Evolutionary conservation across 1,140 invertebrate species (phyloP).

Genomic region (Nylanderia fulva): DNA sequence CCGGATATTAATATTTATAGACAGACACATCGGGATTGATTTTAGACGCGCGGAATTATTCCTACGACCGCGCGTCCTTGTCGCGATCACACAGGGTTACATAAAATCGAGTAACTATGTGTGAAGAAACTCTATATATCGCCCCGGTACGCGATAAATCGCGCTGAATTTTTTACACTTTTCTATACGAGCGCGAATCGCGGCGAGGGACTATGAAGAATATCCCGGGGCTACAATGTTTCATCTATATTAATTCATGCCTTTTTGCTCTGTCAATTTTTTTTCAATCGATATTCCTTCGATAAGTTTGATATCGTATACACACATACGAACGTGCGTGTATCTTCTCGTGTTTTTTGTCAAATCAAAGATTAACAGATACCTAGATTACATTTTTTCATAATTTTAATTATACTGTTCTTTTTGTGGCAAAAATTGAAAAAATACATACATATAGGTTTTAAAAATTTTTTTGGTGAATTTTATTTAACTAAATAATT

Average conservation of each 20-base stretch:
- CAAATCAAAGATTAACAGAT: background rate
- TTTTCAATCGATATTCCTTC: background rate
- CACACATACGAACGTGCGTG: too few species aligned
- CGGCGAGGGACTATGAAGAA: background rate
- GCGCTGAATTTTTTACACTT: constrained; percentile 9
- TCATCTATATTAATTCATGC: background rate
- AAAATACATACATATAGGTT: too few species aligned
- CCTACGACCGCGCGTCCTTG: background rate
- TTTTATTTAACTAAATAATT: background rate
- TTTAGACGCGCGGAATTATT: constrained; percentile 56
- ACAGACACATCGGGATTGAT: constrained; percentile 14
- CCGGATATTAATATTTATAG: constrained; percentile 55
- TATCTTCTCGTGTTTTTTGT: background rate
- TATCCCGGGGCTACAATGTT: background rate
- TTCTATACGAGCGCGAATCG: constrained; percentile 12
- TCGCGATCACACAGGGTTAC: background rate
- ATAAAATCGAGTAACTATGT: constrained; percentile 16
- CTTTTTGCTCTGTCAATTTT: background rate
- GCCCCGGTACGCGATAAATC: background rate
- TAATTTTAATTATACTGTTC: background rate
- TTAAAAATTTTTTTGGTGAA: too few species aligned
- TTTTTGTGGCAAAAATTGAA: too few species aligned
- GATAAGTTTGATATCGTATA: background rate
- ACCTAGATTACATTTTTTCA: background rate
- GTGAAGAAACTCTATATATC: constrained; percentile 11